Conservation (phyloP, 2,797 vertebrate genomes). For the Syngnathus acus region DNA sequence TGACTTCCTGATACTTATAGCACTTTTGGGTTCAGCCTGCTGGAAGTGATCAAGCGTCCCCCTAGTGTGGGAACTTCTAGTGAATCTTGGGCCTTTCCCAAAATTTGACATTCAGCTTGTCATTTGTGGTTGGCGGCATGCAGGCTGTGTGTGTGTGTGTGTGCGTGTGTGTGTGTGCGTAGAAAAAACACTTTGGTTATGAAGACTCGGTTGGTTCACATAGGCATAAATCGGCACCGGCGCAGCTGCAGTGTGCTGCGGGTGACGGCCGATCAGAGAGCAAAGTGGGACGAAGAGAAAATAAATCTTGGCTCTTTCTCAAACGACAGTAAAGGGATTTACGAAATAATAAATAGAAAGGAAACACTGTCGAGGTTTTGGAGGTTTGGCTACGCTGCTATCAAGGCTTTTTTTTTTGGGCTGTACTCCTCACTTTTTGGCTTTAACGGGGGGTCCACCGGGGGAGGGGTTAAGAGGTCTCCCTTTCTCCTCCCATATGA, state of each 20-base stretch:
- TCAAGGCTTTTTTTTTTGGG: conserved; percentile 20
- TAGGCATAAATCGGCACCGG: conserved; percentile 42
- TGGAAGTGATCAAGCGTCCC: conserved; percentile 54
- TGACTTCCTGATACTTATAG: conserved; percentile 21
- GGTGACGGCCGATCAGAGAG: conserved; percentile 60
- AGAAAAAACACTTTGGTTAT: conserved; percentile 41
- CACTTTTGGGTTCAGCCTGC: conserved; percentile 33
- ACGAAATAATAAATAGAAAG: conserved; percentile 52
- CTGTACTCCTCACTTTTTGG: conserved; percentile 18
- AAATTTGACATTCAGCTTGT: conserved; percentile 64
- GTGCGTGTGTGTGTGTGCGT: conserved; percentile 18
- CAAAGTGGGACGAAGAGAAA: conserved; percentile 23
- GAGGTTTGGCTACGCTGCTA: conserved; percentile 36
- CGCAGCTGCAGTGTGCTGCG: conserved; percentile 48
- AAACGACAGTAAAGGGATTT: conserved; percentile 36
- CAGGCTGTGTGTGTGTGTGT: conserved; percentile 29
- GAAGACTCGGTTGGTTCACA: conserved; percentile 38
- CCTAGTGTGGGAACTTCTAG: conserved; percentile 64
- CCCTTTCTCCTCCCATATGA: conserved; percentile 47
- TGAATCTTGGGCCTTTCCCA: conserved; percentile 62
- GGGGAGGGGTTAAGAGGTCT: conserved; percentile 55
- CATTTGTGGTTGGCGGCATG: conserved; percentile 60
- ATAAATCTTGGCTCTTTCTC: conserved; percentile 40
- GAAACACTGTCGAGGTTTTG: conserved; percentile 29
- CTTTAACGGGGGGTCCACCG: conserved; percentile 20